A percentile compares a stretch with the other conserved stretches of the same genome.
These are phyloP conservation scores for Triplophysa tibetana DNA, from an alignment of 2,113 vertebrate species.

Conservation along the genomic window DNA sequence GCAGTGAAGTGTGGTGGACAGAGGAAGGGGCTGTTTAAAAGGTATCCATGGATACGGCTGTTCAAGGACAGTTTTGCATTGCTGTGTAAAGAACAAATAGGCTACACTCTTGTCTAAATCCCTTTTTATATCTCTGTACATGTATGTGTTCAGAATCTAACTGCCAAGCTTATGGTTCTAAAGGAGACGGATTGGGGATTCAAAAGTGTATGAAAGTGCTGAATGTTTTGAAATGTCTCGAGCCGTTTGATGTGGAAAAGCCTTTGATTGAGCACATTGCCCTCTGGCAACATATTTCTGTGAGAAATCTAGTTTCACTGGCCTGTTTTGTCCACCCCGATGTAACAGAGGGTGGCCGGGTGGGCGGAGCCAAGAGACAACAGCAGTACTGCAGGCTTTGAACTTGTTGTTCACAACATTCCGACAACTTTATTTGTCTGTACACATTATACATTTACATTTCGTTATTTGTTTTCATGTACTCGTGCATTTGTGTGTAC, in stretches of 20 bases:
- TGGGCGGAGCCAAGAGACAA: slow-evolving; percentile 6
- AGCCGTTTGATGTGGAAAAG: background rate
- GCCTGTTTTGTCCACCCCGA: slow-evolving; percentile 55
- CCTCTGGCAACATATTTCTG: slow-evolving; percentile 55
- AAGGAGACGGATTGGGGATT: background rate
- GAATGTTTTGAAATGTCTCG: background rate
- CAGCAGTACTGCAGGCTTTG: slow-evolving; percentile 9
- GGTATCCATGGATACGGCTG: slow-evolving; percentile 69
- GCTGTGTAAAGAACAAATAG: slow-evolving; percentile 43
- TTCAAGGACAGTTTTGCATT: slow-evolving; percentile 61
- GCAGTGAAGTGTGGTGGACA: slow-evolving; percentile 52
- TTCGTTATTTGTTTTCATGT: background rate
- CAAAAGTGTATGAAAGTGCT: background rate
- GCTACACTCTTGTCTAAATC: slow-evolving; percentile 18
- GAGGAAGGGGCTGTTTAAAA: slow-evolving; percentile 64
- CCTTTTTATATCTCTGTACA: slow-evolving; percentile 27
- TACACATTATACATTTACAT: background rate
- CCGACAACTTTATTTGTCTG: background rate
- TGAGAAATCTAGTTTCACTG: slow-evolving; percentile 62
- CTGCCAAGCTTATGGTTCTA: background rate
- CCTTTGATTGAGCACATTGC: slow-evolving; percentile 52
- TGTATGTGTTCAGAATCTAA: background rate
- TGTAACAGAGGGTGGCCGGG: background rate
- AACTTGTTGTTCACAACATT: slow-evolving; percentile 34
- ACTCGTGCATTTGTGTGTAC: background rate